These are phyloP conservation scores for Sapayoa aenigma DNA, from an alignment of 2,113 vertebrate genomes.

Conservation along the genomic window DNA sequence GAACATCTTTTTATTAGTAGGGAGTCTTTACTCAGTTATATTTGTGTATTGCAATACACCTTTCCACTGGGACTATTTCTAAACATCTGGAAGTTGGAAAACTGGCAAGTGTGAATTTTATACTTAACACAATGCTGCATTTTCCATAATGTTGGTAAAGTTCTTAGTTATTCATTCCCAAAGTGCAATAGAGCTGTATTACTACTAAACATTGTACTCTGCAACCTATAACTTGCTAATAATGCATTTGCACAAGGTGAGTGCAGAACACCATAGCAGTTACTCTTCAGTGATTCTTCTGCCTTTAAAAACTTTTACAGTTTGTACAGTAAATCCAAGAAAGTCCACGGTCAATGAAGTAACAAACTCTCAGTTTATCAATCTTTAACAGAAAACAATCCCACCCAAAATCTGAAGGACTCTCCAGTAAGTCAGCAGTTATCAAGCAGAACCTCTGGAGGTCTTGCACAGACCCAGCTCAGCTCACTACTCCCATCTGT, in stretches of 20 bases:
- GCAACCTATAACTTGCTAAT: not conserved
- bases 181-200: not conserved
- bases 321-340: not conserved
- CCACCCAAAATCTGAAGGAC: not conserved
- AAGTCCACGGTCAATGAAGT: not conserved
- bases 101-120: not conserved
- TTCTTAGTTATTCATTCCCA: not conserved
- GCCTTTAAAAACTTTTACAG: not conserved
- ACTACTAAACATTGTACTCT: not conserved
- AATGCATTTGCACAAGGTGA: not conserved
- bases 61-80: conserved; percentile 1
- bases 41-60: not conserved
- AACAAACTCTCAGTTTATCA: not conserved
- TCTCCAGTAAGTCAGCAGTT: not conserved
- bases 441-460: not conserved
- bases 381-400: not conserved
- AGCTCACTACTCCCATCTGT: not conserved
- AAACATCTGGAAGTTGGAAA: not conserved
- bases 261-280: not conserved
- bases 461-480: not conserved
- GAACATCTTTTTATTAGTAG: conserved; percentile 68
- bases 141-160: not conserved
- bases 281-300: not conserved
- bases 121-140: not conserved
- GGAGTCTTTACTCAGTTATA: conserved; percentile 12